Evolutionary conservation across 2,797 vertebrate genomes (phyloP), one percentile per base, ranked within the genome.

Genomic region (Mormyrus proboscirostris): DNA sequence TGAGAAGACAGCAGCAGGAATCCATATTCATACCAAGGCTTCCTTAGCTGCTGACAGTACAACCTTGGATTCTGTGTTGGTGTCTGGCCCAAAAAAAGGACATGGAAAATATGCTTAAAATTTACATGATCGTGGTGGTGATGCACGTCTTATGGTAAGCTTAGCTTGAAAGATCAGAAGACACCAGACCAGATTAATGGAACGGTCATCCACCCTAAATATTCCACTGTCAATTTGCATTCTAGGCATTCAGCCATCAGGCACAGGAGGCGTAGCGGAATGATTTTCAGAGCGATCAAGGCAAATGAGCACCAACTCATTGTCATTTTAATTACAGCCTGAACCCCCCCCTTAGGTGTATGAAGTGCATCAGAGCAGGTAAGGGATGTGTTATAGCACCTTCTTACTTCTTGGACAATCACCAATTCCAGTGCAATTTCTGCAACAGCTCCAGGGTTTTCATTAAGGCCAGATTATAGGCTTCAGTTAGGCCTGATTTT

Each of bases 1-100:
- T 91, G 91, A 95, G 92, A 95, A 89, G 89, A 88, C 90, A 92
- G 90, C 91, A 89, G 90, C 88, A 95, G 93, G 93, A 95, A 95
- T 95, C 94, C 91, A 86, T 88, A 2, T 90, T 88, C 90, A 44
- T 84, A 90, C 92, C 91, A 91, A 93, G 92, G 93, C 94, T 94
- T 91, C 87, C 65, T 95, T 95, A 95, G 95, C 95, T 94, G 89
- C 89, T 22, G 90, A 92, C 90, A 33, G 91, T 86, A 90, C 51
- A 69, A 14, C 10, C 25, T 69, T 33, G 25, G 62, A 69, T 69
- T 65, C 22, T 33, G 3, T 12, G 62, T 14, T 69, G 62, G 62
- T 33, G 62, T 29, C 62, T 69, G 65, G 65, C 65, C 29, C 14
- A 73, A 65, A 65, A 22, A 22, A 65, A 65, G 10, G 62, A 4